These are phyloP conservation scores for Stomatorhinus ivindoensis DNA, from an alignment of 2,113 vertebrate species.

Conservation along the genomic window DNA sequence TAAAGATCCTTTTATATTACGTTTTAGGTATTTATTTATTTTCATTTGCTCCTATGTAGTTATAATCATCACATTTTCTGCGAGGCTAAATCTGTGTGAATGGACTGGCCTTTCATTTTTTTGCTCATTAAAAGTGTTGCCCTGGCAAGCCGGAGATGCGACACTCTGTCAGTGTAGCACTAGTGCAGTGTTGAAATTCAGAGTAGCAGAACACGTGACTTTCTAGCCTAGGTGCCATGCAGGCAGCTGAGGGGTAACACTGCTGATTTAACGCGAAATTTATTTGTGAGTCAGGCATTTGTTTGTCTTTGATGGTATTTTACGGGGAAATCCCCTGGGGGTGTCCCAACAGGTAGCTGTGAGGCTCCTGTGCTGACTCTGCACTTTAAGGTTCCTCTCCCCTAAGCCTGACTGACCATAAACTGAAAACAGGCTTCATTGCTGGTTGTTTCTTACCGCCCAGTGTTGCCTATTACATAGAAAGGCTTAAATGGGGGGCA, in stretches of 20 bases:
- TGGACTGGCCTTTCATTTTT: not conserved
- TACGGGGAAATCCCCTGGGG: conserved; percentile 29
- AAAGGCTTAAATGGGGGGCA: conserved; percentile 27
- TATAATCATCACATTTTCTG: not conserved
- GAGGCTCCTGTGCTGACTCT: conserved; percentile 12
- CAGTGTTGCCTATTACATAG: conserved; percentile 41
- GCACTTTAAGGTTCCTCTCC: conserved; percentile 23
- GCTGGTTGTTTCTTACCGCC: conserved; percentile 22
- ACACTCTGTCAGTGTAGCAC: not conserved
- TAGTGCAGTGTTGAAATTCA: not conserved
- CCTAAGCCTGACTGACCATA: conserved; percentile 31
- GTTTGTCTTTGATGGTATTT: conserved; percentile 14
- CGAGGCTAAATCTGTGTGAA: not conserved
- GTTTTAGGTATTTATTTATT: not conserved
- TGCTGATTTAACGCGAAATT: not conserved
- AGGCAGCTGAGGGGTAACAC: not conserved
- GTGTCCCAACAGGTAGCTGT: conserved; percentile 26
- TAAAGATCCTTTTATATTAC: not conserved
- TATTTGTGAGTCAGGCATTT: not conserved
- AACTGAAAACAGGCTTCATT: conserved; percentile 18
- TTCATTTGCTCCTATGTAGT: not conserved
- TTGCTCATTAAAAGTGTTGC: not conserved
- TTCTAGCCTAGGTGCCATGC: not conserved
- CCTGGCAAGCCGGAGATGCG: not conserved
- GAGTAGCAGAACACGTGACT: not conserved